phyloP scores from a whole-genome alignment of 2,888 invertebrate genomes.

The Atrina japonica region DNA sequence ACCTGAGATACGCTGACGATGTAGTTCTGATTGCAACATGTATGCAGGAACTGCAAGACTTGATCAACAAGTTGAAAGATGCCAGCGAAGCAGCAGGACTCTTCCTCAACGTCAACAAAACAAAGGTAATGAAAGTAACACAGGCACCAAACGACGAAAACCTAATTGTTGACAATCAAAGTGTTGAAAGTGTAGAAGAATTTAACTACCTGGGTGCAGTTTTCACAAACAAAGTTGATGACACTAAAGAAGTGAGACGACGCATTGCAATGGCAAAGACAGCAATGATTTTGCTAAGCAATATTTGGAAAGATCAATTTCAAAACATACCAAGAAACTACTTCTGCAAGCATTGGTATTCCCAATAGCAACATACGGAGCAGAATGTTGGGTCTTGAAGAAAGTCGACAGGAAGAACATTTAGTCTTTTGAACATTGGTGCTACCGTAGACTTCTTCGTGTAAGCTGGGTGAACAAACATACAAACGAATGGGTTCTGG shows the following conservation, averaged over 20 bases:
- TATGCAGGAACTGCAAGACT: constrained; percentile 14
- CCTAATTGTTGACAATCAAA: constrained; percentile 1
- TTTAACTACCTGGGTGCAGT: constrained; percentile 2
- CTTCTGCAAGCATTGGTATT: too few relatives aligned
- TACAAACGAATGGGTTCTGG: too few relatives aligned
- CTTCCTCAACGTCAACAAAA: constrained; percentile 24
- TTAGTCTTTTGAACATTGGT: too few relatives aligned
- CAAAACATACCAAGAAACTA: too few relatives aligned
- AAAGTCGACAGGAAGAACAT: too few relatives aligned
- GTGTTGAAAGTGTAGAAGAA: neutral
- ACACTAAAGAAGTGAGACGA: neutral
- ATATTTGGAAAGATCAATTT: constrained; percentile 1
- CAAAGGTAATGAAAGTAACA: constrained; percentile 18
- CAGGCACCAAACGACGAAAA: constrained; percentile 4
- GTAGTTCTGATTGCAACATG: constrained; percentile 12
- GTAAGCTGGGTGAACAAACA: too few relatives aligned
- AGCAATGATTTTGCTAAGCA: neutral
- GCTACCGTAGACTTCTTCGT: too few relatives aligned
- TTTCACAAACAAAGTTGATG: constrained; percentile 2
- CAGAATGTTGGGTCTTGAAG: too few relatives aligned
- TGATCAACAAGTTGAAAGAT: constrained; percentile 2
- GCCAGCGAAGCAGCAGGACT: constrained; percentile 20
- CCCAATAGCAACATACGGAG: too few relatives aligned
- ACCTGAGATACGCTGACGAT: constrained; percentile 6
- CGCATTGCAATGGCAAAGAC: constrained; percentile 1